A percentile compares a stretch with the other conserved stretches of the same genome.
Evolutionary conservation across 2,888 invertebrate species (phyloP).

Genomic region (Stenurella melanura): DNA sequence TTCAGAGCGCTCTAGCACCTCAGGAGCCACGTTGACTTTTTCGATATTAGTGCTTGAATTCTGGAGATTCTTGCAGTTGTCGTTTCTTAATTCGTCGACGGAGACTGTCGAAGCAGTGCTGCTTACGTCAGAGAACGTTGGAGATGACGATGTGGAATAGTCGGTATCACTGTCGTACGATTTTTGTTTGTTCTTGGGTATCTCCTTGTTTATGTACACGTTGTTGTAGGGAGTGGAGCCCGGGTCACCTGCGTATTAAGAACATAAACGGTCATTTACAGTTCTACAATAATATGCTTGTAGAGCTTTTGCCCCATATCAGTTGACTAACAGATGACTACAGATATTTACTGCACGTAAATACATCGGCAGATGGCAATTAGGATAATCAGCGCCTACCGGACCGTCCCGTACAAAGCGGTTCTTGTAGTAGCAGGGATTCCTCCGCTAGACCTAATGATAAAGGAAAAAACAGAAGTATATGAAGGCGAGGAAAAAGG

Average conservation of each 20-base stretch:
- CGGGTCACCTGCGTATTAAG: constrained; percentile 64
- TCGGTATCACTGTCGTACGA: constrained; percentile 59
- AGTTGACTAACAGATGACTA: too few species aligned
- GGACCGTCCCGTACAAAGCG: too few species aligned
- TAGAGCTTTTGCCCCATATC: too few species aligned
- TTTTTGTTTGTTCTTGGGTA: constrained; percentile 49
- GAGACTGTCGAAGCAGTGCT: constrained; percentile 61
- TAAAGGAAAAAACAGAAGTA: too few species aligned
- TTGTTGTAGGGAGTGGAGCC: constrained; percentile 73
- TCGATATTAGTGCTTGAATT: neutral
- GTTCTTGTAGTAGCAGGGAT: too few species aligned
- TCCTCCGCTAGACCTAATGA: too few species aligned
- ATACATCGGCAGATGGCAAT: too few species aligned
- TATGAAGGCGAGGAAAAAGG: too few species aligned
- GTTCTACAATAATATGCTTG: too few species aligned
- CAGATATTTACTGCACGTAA: too few species aligned
- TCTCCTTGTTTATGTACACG: constrained; percentile 67
- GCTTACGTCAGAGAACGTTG: constrained; percentile 66
- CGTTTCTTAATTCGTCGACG: constrained; percentile 54
- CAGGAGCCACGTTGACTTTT: neutral
- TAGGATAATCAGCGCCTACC: too few species aligned
- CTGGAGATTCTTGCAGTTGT: constrained; percentile 10
- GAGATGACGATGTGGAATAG: constrained; percentile 66
- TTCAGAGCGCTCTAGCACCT: neutral
- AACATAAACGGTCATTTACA: constrained; percentile 7